phyloP scores from a whole-genome alignment of 1,140 invertebrate species.

The Cyclargus thomasi region DNA sequence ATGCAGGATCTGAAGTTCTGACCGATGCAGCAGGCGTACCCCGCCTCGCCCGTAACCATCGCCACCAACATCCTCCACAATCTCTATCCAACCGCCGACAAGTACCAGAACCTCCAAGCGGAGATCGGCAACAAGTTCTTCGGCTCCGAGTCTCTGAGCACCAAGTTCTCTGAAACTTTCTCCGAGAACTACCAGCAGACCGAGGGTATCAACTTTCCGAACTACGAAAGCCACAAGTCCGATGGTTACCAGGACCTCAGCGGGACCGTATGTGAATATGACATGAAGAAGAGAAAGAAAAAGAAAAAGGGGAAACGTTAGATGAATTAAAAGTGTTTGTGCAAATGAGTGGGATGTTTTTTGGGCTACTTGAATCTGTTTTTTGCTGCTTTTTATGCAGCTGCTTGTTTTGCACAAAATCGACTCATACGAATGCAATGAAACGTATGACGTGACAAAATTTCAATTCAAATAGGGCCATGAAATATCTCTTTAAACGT shows the following conservation, averaged over 20 bases:
- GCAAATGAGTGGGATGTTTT: background rate
- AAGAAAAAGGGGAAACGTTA: slow-evolving; percentile 48
- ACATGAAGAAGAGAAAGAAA: slow-evolving; percentile 34
- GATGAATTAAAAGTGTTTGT: slow-evolving; percentile 8
- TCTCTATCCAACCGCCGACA: slow-evolving; percentile 58
- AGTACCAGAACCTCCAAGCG: slow-evolving; percentile 53
- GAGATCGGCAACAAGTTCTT: slow-evolving; percentile 55
- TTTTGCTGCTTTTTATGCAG: background rate
- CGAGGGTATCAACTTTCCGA: slow-evolving; percentile 53
- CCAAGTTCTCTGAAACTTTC: slow-evolving; percentile 55
- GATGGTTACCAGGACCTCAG: slow-evolving; percentile 66
- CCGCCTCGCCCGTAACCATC: slow-evolving; percentile 55
- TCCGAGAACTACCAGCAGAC: slow-evolving; percentile 62
- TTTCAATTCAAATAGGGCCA: background rate
- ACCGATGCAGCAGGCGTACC: slow-evolving; percentile 65
- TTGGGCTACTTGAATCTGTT: background rate
- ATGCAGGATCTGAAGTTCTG: slow-evolving; percentile 77
- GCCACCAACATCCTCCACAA: slow-evolving; percentile 67
- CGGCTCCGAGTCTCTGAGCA: slow-evolving; percentile 54
- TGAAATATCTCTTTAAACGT: background rate
- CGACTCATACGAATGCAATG: background rate
- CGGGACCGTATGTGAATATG: slow-evolving; percentile 40
- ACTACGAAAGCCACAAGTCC: slow-evolving; percentile 44
- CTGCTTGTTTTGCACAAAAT: background rate
- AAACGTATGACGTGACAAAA: too few species aligned